Base-by-base conservation (phyloP, 2,888 invertebrate genomes). In the Caenorhabditis wallacei region DNA sequence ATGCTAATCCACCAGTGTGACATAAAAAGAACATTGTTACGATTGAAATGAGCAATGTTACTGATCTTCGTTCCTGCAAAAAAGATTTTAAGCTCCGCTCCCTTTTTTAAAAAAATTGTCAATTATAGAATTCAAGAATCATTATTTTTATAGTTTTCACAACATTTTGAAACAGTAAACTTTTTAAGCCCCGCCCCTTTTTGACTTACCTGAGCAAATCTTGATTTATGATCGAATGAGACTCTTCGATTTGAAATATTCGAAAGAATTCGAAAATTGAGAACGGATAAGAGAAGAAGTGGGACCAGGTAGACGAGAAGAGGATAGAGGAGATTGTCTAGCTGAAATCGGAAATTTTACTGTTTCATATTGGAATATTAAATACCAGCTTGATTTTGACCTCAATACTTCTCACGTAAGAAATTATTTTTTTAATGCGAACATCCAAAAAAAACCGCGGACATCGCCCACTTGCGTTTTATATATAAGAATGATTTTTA, bases 1-100 rank as follows among this genome's bases (percentile, higher is more conserved):
- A 87, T 8, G 89, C 83, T 26, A 91, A 79, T 56, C 91, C 91
- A 51, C 91, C 91, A 10, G 91, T 92, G 69, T 91, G 91, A 69
- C 91, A 92, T 40, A 88, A 46, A 54, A 91, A 91, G 82, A 91
- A 91, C 30, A 90, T 82, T 16, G 89, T 79, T 22, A 91, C 90
- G 43, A 91, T 90, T 7, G 91, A 88, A 30, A 92, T 89, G 22
- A 91, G 84, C 11, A 91, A 85, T 53, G 87, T 88, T n/a, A 91
- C 89, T 0, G 90, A 89, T 16, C 91, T 85, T 10, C 87, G 75
- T 79, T 90, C 85, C 71, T 84, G 57, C 1, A 64, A 64, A 26
- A 5, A 5, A 30, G 8, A 30, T 30, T 3, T 30, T 30, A 13
- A 40, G 40, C 40, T 13, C 40, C 40, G 40, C 40, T 11, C 40